Conservation (phyloP, 2,797 vertebrate genomes). For the Galagoides demidoff region DNA sequence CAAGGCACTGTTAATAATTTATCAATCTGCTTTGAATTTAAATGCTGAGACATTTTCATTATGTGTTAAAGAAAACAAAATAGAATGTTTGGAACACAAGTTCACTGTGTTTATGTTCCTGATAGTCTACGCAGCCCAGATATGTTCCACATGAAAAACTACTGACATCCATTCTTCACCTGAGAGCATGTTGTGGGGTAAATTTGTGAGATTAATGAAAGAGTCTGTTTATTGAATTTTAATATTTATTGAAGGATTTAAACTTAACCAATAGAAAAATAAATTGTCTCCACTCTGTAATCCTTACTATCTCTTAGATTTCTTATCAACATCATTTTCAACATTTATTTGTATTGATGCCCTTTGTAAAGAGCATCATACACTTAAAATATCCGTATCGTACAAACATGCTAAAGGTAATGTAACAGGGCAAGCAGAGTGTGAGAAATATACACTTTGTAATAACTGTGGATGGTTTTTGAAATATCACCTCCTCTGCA, state of each 20-base stretch:
- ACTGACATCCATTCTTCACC: not conserved
- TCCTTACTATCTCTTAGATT: not conserved
- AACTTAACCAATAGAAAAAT: constrained; percentile 17
- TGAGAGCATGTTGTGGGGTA: not conserved
- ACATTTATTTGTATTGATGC: not conserved
- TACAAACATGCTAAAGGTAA: not conserved
- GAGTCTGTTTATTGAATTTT: not conserved
- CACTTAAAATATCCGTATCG: not conserved
- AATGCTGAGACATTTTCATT: constrained; percentile 49
- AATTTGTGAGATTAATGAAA: not conserved
- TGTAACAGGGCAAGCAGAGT: not conserved
- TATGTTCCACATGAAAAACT: not conserved
- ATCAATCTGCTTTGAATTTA: constrained; percentile 30
- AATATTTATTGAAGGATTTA: constrained; percentile 14
- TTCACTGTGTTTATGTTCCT: not conserved
- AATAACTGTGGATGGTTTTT: not conserved
- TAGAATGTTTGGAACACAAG: not conserved
- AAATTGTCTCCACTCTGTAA: not conserved
- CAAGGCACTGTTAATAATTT: not conserved
- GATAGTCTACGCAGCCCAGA: not conserved
- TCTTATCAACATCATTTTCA: not conserved
- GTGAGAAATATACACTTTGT: not conserved
- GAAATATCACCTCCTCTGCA: not conserved
- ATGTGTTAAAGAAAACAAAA: constrained; percentile 11
- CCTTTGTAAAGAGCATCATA: not conserved